Evolutionary conservation across 2,113 vertebrate species (phyloP).

Genomic region (Holacanthus passer): DNA sequence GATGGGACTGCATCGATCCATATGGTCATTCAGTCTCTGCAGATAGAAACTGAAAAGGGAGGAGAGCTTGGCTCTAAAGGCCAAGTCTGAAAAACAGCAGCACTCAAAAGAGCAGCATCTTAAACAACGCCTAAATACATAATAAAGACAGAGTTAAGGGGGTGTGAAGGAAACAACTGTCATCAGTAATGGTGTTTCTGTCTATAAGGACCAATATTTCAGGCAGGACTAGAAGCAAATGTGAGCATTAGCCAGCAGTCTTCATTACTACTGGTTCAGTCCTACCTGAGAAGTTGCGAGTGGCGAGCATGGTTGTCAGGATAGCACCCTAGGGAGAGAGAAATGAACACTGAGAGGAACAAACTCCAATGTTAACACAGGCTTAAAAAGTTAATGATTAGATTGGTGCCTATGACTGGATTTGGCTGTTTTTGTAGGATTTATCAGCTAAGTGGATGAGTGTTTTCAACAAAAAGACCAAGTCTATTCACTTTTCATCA

Average conservation of each 20-base stretch:
- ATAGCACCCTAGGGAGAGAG: slow-evolving; percentile 90
- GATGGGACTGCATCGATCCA: slow-evolving; percentile 25
- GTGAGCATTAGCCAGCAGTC: background rate
- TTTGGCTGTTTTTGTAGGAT: background rate
- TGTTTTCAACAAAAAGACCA: background rate
- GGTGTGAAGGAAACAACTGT: background rate
- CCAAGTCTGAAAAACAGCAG: slow-evolving; percentile 3
- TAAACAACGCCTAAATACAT: background rate
- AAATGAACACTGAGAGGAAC: slow-evolving; percentile 24
- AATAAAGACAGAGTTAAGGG: background rate
- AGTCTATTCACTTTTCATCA: background rate
- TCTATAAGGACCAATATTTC: background rate
- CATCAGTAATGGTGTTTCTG: background rate
- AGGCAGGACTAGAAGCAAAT: background rate
- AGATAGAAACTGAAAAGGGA: background rate
- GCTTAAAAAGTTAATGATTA: slow-evolving; percentile 9
- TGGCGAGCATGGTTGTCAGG: slow-evolving; percentile 97
- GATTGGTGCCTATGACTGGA: background rate
- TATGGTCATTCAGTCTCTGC: background rate
- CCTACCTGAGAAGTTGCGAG: slow-evolving; percentile 98
- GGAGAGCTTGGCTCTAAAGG: slow-evolving; percentile 38
- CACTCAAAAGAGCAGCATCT: background rate
- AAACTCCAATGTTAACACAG: background rate
- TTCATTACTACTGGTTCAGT: slow-evolving; percentile 14
- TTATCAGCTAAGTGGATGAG: background rate